A percentile compares a stretch with the other conserved stretches of the same genome.
phyloP scores from a whole-genome alignment of 2,113 vertebrate genomes.

The Seriola rivoliana region DNA sequence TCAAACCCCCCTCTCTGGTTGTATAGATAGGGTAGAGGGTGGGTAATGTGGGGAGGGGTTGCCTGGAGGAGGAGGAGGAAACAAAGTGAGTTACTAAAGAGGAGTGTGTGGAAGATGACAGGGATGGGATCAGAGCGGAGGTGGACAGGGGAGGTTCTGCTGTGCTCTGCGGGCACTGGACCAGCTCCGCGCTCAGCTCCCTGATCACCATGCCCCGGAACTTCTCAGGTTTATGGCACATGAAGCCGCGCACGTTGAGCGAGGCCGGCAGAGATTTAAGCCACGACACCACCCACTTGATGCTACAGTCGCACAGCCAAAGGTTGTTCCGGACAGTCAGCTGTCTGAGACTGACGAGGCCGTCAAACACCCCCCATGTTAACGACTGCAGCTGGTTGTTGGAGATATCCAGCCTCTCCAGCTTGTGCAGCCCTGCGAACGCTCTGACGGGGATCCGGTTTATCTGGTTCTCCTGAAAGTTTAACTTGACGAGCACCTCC shows the following conservation, averaged over 20 bases:
- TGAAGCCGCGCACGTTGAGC: conserved; percentile 93
- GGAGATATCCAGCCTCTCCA: conserved; percentile 93
- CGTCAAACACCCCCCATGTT: conserved; percentile 90
- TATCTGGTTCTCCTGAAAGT: conserved; percentile 95
- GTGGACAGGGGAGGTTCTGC: conserved; percentile 63
- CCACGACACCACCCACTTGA: conserved; percentile 95
- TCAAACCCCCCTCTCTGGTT: conserved; percentile 51
- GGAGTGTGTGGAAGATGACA: conserved; percentile 32
- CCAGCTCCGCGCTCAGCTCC: conserved; percentile 91
- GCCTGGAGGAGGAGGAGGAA: conserved; percentile 28
- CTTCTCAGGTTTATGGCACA: conserved; percentile 94
- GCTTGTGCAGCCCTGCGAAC: conserved; percentile 88
- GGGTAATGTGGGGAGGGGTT: conserved; percentile 47
- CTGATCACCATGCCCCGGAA: conserved; percentile 94
- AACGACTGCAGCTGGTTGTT: conserved; percentile 92
- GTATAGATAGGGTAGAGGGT: conserved; percentile 50
- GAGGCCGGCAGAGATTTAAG: conserved; percentile 90
- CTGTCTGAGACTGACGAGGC: conserved; percentile 90
- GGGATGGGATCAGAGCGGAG: conserved; percentile 27
- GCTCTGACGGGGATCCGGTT: conserved; percentile 89
- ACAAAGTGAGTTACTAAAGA: conserved; percentile 32
- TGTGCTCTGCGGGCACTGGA: conserved; percentile 89
- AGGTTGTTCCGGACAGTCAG: conserved; percentile 95
- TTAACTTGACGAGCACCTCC: conserved; percentile 89
- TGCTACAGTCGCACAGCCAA: conserved; percentile 94